phyloP scores from a whole-genome alignment of 2,888 invertebrate species.

The Meteorus cinctellus region DNA sequence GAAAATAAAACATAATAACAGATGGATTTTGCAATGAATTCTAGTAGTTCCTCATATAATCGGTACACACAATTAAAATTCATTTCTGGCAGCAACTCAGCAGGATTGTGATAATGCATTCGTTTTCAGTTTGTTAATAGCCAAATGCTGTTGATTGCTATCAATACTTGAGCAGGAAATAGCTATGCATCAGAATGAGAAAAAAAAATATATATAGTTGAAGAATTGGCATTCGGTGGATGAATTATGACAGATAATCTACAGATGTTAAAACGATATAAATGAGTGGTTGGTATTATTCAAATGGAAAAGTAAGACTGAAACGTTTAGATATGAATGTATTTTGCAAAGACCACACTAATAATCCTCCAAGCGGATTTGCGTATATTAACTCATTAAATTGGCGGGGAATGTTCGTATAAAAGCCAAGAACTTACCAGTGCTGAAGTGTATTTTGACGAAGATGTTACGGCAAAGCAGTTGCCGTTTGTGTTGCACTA shows the following conservation, averaged over 20 bases:
- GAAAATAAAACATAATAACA: background rate
- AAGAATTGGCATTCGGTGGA: conserved; percentile 41
- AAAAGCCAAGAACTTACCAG: conserved; percentile 26
- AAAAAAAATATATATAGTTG: background rate
- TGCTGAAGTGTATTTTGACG: conserved; percentile 42
- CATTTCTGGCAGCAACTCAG: background rate
- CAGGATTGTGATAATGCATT: background rate
- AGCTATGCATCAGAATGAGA: background rate
- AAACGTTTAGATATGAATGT: conserved; percentile 34
- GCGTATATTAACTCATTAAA: background rate
- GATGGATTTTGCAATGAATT: background rate
- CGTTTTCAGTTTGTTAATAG: background rate
- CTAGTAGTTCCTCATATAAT: too few species aligned
- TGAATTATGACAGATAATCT: conserved; percentile 53
- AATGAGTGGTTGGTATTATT: conserved; percentile 53
- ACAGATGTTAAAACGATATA: conserved; percentile 55
- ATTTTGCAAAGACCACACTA: background rate
- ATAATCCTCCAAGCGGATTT: conserved; percentile 15
- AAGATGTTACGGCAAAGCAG: conserved; percentile 59
- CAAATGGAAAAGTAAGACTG: conserved; percentile 48
- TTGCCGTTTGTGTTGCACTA: conserved; percentile 51
- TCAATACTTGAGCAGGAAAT: conserved; percentile 41
- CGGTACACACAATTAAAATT: too few species aligned
- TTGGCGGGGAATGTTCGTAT: conserved; percentile 26
- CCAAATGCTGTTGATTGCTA: background rate